These are phyloP conservation scores for Caenorhabditis parvicauda DNA, from an alignment of 2,888 invertebrate species.

Conservation along the genomic window DNA sequence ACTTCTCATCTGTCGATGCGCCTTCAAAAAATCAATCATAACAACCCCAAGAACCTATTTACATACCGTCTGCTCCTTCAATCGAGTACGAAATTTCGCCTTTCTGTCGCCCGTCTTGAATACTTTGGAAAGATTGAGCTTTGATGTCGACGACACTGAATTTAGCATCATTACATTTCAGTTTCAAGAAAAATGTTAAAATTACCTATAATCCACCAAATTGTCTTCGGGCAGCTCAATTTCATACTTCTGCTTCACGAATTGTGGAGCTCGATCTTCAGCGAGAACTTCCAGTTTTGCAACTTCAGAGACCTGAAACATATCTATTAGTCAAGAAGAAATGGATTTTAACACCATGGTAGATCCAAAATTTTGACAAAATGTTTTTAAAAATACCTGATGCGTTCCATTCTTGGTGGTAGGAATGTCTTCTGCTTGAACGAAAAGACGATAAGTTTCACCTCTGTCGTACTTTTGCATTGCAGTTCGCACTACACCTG, in stretches of 20 bases:
- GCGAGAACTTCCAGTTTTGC: slow-evolving; percentile 61
- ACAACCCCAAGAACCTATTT: no score
- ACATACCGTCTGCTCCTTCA: neutral
- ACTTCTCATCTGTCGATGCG: slow-evolving; percentile 9
- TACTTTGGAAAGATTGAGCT: slow-evolving; percentile 81
- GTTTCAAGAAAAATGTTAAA: neutral
- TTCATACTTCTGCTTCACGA: slow-evolving; percentile 90
- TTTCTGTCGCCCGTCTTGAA: slow-evolving; percentile 42
- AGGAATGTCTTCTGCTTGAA: slow-evolving; percentile 51
- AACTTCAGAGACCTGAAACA: slow-evolving; percentile 43
- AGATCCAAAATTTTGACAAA: neutral
- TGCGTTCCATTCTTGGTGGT: slow-evolving; percentile 29
- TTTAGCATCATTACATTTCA: neutral
- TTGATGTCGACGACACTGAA: slow-evolving; percentile 88
- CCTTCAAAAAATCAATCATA: neutral
- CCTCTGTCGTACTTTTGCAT: slow-evolving; percentile 40
- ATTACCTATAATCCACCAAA: slow-evolving; percentile 78
- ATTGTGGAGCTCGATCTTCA: slow-evolving; percentile 93
- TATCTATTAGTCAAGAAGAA: neutral
- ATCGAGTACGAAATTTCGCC: slow-evolving; percentile 31
- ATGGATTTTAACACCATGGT: neutral
- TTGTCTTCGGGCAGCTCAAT: slow-evolving; percentile 94
- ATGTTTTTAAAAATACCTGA: slow-evolving; percentile 9
- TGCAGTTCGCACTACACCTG: slow-evolving; percentile 52
- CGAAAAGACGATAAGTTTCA: slow-evolving; percentile 39